Conservation (phyloP, 2,113 vertebrate genomes). For the Pyrgilauda ruficollis region DNA sequence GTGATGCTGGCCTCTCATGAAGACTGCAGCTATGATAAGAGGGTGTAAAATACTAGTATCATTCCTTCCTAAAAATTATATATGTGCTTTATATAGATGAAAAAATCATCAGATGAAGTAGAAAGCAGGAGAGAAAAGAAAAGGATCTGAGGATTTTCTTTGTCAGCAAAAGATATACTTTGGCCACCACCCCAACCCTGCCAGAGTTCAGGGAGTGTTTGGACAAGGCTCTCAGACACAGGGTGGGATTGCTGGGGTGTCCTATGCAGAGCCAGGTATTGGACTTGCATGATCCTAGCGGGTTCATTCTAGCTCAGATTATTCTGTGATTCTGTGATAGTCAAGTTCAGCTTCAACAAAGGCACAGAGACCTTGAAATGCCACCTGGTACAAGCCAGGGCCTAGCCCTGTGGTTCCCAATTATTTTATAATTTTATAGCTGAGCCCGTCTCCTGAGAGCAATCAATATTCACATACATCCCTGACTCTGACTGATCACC, state of each 20-base stretch:
- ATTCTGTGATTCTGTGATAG: not conserved
- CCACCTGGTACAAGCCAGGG: not conserved
- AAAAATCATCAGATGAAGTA: not conserved
- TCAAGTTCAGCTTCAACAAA: not conserved
- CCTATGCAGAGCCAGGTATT: not conserved
- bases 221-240: not conserved
- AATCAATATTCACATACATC: not conserved
- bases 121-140: not conserved
- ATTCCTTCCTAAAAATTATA: not conserved
- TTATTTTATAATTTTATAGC: not conserved
- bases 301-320: not conserved
- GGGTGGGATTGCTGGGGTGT: not conserved
- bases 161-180: not conserved
- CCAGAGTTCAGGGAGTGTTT: not conserved
- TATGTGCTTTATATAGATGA: not conserved
- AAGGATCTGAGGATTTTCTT: not conserved
- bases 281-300: not conserved
- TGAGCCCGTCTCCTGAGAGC: not conserved
- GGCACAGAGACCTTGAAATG: not conserved
- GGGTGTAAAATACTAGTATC: not conserved
- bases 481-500: not conserved
- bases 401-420: not conserved
- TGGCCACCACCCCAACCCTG: not conserved
- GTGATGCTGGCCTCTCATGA: fast-evolving
- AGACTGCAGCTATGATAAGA: not conserved